A percentile compares a stretch with the other conserved stretches of the same genome.
These are phyloP conservation scores for Drosophila sordidapex DNA, from an alignment of 2,888 invertebrate genomes.

Conservation along the genomic window DNA sequence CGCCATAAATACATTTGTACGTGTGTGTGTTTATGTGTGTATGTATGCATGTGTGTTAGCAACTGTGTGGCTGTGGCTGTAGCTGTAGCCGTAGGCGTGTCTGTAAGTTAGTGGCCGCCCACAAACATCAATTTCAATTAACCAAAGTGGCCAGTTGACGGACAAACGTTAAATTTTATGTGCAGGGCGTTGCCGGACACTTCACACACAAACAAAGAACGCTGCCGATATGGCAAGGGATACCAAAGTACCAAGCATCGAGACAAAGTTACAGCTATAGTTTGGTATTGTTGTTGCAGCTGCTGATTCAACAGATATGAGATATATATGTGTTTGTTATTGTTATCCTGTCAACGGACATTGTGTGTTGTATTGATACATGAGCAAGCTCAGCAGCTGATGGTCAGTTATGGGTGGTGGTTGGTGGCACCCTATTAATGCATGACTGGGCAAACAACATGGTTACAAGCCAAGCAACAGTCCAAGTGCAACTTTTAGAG, in stretches of 20 bases:
- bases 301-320: conserved; percentile 25
- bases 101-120: conserved; percentile 57
- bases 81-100: conserved; percentile 10
- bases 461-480: conserved; percentile 25
- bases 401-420: conserved; percentile 5
- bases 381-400: conserved; percentile 3
- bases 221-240: conserved; percentile 5
- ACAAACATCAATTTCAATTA: conserved; percentile 79
- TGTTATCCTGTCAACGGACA: conserved; percentile 48
- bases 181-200: conserved; percentile 63
- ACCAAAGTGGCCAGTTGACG: conserved; percentile 79
- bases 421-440: conserved; percentile 1
- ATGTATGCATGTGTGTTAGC: conserved; percentile 4
- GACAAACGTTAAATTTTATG: conserved; percentile 79
- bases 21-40: conserved; percentile 2
- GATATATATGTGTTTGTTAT: conserved; percentile 1
- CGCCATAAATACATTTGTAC: conserved; percentile 31
- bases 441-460: conserved; percentile 12
- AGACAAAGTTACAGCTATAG: conserved; percentile 56
- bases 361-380: conserved; percentile 50
- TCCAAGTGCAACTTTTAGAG: conserved; percentile 32
- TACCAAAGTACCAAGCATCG: conserved; percentile 45
- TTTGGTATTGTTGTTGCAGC: conserved; percentile 24
- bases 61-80: background rate
- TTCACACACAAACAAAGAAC: background rate